Conservation (phyloP, 1,140 invertebrate genomes). For the Atopsyche davidsoni region DNA sequence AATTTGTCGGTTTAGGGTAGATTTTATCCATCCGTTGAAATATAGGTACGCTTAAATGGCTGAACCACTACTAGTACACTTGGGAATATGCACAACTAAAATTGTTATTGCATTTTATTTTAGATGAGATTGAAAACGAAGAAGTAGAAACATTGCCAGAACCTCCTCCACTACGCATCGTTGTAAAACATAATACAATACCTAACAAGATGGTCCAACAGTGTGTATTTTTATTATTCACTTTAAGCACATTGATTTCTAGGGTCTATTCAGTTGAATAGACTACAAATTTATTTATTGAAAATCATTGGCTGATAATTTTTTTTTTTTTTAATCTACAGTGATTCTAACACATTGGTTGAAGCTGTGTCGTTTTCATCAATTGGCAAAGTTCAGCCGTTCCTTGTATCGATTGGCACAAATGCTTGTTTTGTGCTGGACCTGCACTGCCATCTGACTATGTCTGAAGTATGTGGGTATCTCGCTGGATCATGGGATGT, state of each 20-base stretch:
- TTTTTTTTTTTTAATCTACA: slow-evolving; percentile 36
- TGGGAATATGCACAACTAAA: too few species aligned
- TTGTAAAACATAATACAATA: slow-evolving; percentile 63
- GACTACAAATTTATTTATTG: slow-evolving; percentile 4
- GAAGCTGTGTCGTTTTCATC: slow-evolving; percentile 82
- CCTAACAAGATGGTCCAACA: slow-evolving; percentile 63
- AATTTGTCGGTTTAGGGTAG: too few species aligned
- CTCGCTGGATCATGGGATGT: slow-evolving; percentile 92
- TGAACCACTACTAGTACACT: too few species aligned
- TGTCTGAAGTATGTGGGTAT: slow-evolving; percentile 90
- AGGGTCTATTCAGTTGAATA: neutral
- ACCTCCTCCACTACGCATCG: slow-evolving; percentile 53
- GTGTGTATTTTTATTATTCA: slow-evolving; percentile 46
- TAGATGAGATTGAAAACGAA: slow-evolving; percentile 53
- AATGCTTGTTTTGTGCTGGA: slow-evolving; percentile 85
- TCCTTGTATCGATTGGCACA: slow-evolving; percentile 80
- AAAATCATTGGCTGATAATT: slow-evolving; percentile 9
- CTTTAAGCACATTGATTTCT: slow-evolving; percentile 10
- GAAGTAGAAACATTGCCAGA: slow-evolving; percentile 49
- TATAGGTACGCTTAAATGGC: slow-evolving; percentile 2
- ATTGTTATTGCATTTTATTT: too few species aligned
- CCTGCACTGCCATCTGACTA: slow-evolving; percentile 89
- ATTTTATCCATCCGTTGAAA: slow-evolving; percentile 1
- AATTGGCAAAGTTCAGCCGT: slow-evolving; percentile 86
- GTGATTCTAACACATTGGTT: slow-evolving; percentile 82